Evolutionary conservation across 2,113 vertebrate genomes (phyloP).

Genomic region (Sinocyclocheilus rhinocerous): DNA sequence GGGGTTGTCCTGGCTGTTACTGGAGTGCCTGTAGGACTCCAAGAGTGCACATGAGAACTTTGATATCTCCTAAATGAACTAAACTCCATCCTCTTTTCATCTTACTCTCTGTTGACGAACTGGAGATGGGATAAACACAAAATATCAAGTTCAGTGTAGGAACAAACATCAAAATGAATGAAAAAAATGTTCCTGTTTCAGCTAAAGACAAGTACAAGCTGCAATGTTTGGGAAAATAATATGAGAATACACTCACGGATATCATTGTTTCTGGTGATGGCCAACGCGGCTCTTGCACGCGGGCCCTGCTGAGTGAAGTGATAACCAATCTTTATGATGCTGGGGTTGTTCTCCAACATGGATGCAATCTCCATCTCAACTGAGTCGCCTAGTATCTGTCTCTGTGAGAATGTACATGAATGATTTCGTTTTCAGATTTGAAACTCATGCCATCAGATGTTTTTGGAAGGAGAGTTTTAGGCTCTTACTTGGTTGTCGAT

Average conservation of each 20-base stretch:
- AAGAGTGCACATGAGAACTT: background rate
- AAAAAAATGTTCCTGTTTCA: background rate
- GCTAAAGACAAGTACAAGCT: background rate
- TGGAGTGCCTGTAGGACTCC: background rate
- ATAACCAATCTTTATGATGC: conserved; percentile 88
- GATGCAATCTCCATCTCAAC: conserved; percentile 96
- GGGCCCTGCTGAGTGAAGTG: conserved; percentile 96
- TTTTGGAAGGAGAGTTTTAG: background rate
- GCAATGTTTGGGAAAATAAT: background rate
- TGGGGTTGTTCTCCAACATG: conserved; percentile 90
- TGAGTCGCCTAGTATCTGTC: conserved; percentile 87
- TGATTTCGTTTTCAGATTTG: background rate
- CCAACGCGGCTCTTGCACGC: conserved; percentile 86
- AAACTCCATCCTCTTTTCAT: conserved; percentile 59
- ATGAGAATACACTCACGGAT: conserved; percentile 77
- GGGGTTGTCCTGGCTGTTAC: background rate
- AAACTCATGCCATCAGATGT: background rate
- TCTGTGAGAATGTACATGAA: conserved; percentile 66
- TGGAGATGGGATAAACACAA: conserved; percentile 47
- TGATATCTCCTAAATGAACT: background rate
- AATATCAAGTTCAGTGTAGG: background rate
- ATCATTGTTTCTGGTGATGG: conserved; percentile 92
- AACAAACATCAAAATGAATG: background rate
- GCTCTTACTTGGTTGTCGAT: conserved; percentile 90
- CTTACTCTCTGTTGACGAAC: conserved; percentile 81